Base-by-base conservation (phyloP, 1,140 invertebrate genomes). In the Aplysia californica region DNA sequence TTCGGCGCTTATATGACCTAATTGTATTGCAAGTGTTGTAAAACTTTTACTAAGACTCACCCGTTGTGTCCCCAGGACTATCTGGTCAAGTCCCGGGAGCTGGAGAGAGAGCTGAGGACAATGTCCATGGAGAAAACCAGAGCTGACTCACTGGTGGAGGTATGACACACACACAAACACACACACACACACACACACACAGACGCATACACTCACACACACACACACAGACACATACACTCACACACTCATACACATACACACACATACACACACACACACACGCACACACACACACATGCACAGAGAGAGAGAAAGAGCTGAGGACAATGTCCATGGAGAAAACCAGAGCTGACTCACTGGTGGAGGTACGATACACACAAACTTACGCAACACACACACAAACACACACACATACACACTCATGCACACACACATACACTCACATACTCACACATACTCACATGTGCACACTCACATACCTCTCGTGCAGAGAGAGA, bases 101-200 rank as follows among this genome's bases (percentile, higher is more conserved):
- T 85, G n/a, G 87, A 89, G 76, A 74, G 83, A 65, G 87, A 89
- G 71, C 64, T 88, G 39, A 80, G 85, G 31, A 77, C 78, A 33
- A 65, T 87, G 29, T 84, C 83, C 4, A 77, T 85, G 1, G 86
- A 87, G 50, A 87, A 87, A 74, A 84, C 84, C 0, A 79, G 87
- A 29, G 82, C 85, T 35, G 87, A 87, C 59, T 75, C 83, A 3
- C 77, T 84, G 61, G 35, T 86, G 38, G 84, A 86, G 83, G 86
- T 87, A 78, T 64, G 71, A 10, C 15, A 26, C 2, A 31, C 26
- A 66, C 29, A 31, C 21, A 36, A 29, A 31, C 23, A 66, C 29
- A 6, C 23, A 31, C 64, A 6, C 33, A 26, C 29, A 31, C 5
- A 66, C 5, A 6, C 29, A 35, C 23, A 6, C 29, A 66, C 33